phyloP scores from a whole-genome alignment of 2,888 invertebrate species.

The Metacarcinus magister region DNA sequence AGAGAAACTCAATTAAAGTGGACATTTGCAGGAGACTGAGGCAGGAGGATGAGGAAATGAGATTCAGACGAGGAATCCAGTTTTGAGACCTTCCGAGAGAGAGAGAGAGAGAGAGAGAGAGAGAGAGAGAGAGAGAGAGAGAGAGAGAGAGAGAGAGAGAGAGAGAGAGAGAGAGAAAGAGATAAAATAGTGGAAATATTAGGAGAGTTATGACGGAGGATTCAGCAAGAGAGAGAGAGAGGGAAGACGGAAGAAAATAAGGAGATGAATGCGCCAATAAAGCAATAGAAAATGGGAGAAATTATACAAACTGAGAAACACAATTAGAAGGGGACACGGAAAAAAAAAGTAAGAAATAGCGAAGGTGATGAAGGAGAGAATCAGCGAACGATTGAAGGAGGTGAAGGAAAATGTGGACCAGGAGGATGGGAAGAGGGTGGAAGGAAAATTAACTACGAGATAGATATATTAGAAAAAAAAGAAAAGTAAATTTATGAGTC shows the following conservation, averaged over 20 bases:
- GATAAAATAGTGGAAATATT: background rate
- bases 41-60: slow-evolving; percentile 38
- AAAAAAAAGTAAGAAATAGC: background rate
- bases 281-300: background rate
- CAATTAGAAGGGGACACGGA: background rate
- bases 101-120: slow-evolving; percentile 69
- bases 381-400: background rate
- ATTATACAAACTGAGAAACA: background rate
- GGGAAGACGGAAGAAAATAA: background rate
- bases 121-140: slow-evolving; percentile 60
- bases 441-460: background rate
- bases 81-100: slow-evolving; percentile 26
- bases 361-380: background rate
- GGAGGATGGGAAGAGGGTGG: background rate
- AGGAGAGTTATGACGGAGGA: background rate
- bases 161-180: slow-evolving; percentile 36
- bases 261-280: slow-evolving; percentile 11
- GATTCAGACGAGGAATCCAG: background rate
- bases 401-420: background rate
- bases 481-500: background rate
- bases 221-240: background rate
- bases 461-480: background rate
- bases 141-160: slow-evolving; percentile 60
- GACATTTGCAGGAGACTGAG: background rate
- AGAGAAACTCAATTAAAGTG: background rate